Base-by-base conservation (phyloP, 2,888 invertebrate species). In the Gerris lacustris region DNA sequence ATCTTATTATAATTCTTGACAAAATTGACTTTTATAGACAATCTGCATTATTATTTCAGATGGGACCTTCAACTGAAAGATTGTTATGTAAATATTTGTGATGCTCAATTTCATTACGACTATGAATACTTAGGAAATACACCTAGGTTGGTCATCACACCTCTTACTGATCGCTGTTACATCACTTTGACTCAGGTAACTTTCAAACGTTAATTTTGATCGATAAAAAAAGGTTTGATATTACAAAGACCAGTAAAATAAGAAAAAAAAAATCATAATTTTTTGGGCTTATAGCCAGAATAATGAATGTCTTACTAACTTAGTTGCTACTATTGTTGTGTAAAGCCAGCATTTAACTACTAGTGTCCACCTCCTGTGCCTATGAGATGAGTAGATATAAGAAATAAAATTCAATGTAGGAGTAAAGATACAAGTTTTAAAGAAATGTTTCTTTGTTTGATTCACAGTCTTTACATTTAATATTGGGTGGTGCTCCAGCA, bases 401-500 rank as follows among this genome's bases (percentile, higher is more conserved):
- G 31, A 31, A 31, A 31, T 4, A 31, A 31, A 31, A 31, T 31
- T 31, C 31, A 31, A 31, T 31, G 31, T 31, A 2, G 31, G 31
- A 31, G n/a, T n/a, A n/a, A n/a, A n/a, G 31, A 31, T 4, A 31
- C 31, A 31, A 4, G 31, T 31, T 31, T 31, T 31, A 31, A 31
- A 31, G 4, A 31, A 31, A 31, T 31, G 31, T 31, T n/a, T n/a
- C n/a, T n/a, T 31, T 5, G 55, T 11, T 55, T 55, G 55, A 11
- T 9, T 75, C 77, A 11, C 80, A 89, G 87, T 92, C 92, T 66
- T 84, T 94, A 62, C 96, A 96, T 82, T 84, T 96, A 77, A 86
- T 93, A 73, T 95, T 96, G 95, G 96, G 96, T 69, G 95, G 96
- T n/a, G 96, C 96, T 1, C 96, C 96, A 0, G 95, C 95, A 4